Percentiles rank a stretch among this genome's conserved stretches.
These are phyloP conservation scores for Cephus runcator DNA, from an alignment of 2,888 invertebrate genomes.

Conservation along the genomic window DNA sequence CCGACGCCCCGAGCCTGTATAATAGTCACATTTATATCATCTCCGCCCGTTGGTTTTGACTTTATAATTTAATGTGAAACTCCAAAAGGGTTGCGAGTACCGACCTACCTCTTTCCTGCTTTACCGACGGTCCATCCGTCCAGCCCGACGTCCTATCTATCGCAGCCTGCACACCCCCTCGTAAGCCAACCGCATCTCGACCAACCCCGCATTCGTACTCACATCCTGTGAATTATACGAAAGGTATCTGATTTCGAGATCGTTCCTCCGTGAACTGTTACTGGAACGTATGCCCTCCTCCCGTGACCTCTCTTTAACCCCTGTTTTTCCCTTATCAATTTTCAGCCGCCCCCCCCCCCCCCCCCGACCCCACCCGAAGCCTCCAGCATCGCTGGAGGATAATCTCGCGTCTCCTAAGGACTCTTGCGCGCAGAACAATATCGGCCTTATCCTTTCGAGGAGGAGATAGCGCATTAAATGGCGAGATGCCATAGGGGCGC, in stretches of 20 bases:
- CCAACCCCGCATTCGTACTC: background rate
- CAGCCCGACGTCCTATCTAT: background rate
- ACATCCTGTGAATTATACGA: slow-evolving; percentile 5
- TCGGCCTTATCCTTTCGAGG: slow-evolving; percentile 12
- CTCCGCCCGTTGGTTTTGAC: slow-evolving; percentile 59
- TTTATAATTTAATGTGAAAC: slow-evolving; percentile 62
- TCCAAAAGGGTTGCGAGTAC: slow-evolving; percentile 18
- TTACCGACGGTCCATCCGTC: background rate
- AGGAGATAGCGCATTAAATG: slow-evolving; percentile 44
- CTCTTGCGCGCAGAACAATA: background rate
- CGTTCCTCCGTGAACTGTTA: background rate
- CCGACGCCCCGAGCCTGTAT: slow-evolving; percentile 43
- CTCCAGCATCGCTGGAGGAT: background rate
- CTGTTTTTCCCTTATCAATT: slow-evolving; percentile 4
- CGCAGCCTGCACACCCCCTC: background rate
- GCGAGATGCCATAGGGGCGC: slow-evolving; percentile 25
- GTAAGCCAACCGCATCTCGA: background rate
- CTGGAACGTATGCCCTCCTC: background rate
- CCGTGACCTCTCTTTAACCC: background rate
- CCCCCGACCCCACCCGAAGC: background rate
- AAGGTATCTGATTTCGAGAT: slow-evolving; percentile 44
- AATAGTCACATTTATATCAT: slow-evolving; percentile 65
- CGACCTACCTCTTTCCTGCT: background rate
- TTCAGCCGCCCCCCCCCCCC: background rate
- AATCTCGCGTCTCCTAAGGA: background rate